Conservation (phyloP, 2,888 invertebrate species). For the Erebia ligea region DNA sequence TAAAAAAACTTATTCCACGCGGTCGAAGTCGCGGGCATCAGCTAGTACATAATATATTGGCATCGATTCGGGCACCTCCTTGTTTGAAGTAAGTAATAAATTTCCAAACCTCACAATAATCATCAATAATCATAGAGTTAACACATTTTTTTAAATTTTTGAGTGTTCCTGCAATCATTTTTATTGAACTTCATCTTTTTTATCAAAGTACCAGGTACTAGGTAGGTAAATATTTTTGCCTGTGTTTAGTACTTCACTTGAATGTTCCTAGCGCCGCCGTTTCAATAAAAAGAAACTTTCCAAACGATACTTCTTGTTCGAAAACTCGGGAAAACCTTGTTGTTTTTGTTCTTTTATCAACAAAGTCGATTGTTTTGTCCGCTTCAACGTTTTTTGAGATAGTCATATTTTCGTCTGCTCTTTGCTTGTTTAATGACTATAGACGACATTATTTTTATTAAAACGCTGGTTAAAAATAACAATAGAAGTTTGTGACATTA, state of each 20-base stretch:
- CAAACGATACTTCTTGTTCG: slow-evolving; percentile 43
- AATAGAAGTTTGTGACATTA: neutral
- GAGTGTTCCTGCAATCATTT: too few species aligned
- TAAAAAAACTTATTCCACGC: too few species aligned
- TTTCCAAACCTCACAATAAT: too few species aligned
- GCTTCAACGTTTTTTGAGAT: slow-evolving; percentile 1
- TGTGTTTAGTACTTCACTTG: slow-evolving; percentile 38
- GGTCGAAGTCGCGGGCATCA: too few species aligned
- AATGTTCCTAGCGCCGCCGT: slow-evolving; percentile 32
- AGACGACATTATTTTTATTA: neutral
- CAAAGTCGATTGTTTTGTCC: slow-evolving; percentile 29
- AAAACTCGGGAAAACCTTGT: slow-evolving; percentile 35
- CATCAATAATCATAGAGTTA: too few species aligned
- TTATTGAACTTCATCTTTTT: neutral
- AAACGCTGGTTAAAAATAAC: neutral
- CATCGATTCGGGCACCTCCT: too few species aligned
- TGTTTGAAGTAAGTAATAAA: too few species aligned
- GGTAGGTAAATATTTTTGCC: slow-evolving; percentile 37
- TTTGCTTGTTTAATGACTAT: slow-evolving; percentile 9
- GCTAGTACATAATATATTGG: too few species aligned
- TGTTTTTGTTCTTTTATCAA: slow-evolving; percentile 43
- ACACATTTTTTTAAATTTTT: too few species aligned
- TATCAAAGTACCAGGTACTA: neutral
- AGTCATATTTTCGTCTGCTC: neutral
- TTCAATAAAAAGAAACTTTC: slow-evolving; percentile 42